Base-by-base conservation (phyloP, 2,797 vertebrate species). In the Etheostoma nigrum region DNA sequence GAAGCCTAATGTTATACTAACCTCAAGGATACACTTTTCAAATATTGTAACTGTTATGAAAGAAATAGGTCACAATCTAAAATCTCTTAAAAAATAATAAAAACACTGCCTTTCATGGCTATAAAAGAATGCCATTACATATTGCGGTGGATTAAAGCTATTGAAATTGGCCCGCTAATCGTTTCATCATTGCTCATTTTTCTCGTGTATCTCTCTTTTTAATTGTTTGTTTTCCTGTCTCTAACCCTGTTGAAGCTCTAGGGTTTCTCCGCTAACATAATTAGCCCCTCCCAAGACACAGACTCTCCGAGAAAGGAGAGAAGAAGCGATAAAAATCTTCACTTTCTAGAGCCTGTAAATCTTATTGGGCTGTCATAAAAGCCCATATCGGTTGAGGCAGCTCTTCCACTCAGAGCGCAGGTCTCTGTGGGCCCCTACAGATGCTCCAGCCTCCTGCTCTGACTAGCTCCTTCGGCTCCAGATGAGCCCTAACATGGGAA, bases 221-320 rank as follows among this genome's bases (percentile, higher is more conserved):
- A 96, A 95, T 95, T 96, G 96, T 96, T 96, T 96, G 94, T 97
- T 97, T 98, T 98, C 96, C 97, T 97, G 96, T 88, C 25, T 91
- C 93, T 97, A 98, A 98, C 96, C 94, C 96, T 93, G 95, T 97
- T 98, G 96, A 95, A 95, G 93, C 90, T 96, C 96, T 99, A 97
- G 95, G 94, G 96, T 99, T 99, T 98, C 97, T 48, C 74, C 85
- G 76, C 96, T 96, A 99, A 99, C 96, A 90, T 93, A 95, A 97
- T 99, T 98, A 99, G 91, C 91, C 93, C 91, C 95, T 98, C 98
- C 97, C 97, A 98, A 97, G 97, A 97, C 95, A 95, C 95, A 94
- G 94, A 93, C 92, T 94, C 93, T 94, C 91, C 95, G 95, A 96
- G 95, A 96, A 95, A 94, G 93, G 94, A 95, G 95, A 97, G 86